Evolutionary conservation across 2,113 vertebrate genomes (phyloP).

Genomic region (Upupa epops): DNA sequence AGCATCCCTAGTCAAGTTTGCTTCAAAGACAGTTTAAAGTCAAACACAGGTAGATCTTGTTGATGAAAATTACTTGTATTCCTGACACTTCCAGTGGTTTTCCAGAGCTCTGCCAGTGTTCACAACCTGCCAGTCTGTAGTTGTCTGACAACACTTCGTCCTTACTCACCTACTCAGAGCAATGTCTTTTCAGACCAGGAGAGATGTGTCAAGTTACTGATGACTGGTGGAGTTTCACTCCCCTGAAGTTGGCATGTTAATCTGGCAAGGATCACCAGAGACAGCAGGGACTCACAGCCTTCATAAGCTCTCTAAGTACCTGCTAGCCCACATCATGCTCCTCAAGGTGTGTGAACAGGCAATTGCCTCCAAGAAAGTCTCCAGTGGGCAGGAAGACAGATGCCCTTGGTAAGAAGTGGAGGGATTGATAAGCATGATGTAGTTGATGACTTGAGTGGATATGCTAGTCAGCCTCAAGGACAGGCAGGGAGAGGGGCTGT

Average conservation of each 20-base stretch:
- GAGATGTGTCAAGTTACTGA: not conserved
- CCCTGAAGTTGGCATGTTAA: not conserved
- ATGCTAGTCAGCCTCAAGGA: not conserved
- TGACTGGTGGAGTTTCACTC: not conserved
- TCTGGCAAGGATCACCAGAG: not conserved
- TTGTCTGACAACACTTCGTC: not conserved
- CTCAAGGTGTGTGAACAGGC: not conserved
- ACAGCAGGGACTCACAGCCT: not conserved
- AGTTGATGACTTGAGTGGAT: not conserved
- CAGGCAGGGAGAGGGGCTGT: not conserved
- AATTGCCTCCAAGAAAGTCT: not conserved
- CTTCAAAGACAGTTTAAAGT: not conserved
- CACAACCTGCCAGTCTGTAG: not conserved
- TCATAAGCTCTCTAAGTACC: not conserved
- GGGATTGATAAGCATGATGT: not conserved
- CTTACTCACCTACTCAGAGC: not conserved
- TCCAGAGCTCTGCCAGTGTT: not conserved
- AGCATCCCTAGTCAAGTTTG: not conserved
- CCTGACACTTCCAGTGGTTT: not conserved
- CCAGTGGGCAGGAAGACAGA: not conserved
- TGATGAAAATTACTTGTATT: not conserved
- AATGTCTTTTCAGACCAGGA: not conserved
- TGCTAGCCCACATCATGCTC: not conserved
- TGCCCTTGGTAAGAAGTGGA: not conserved
- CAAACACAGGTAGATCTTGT: not conserved